Evolutionary conservation across 23 tunicate genomes (phyloP).

Genomic region (Oikopleura dioica): DNA sequence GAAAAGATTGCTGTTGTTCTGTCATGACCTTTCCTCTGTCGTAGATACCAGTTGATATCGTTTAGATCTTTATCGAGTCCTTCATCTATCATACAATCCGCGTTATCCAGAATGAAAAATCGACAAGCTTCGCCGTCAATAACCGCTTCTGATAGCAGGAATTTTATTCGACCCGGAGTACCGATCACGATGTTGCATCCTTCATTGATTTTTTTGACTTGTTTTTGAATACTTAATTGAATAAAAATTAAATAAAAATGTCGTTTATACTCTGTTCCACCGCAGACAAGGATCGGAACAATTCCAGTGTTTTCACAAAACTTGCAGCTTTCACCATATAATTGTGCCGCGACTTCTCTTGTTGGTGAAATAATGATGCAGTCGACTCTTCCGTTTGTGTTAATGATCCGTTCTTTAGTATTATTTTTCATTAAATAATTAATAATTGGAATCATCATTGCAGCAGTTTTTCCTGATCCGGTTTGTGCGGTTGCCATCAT

Average conservation of each 20-base stretch:
- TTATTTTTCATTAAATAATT: background rate
- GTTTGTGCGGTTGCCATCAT: constrained; percentile 11
- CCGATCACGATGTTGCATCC: constrained; percentile 1
- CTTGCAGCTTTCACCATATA: background rate
- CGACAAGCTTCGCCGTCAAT: background rate
- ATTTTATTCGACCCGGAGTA: background rate
- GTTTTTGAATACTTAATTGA: background rate
- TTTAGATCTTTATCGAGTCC: background rate
- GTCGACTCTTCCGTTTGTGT: too few relatives aligned
- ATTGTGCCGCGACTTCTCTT: background rate
- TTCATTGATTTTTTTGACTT: background rate
- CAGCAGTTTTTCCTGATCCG: background rate
- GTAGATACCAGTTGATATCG: background rate
- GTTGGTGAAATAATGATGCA: background rate
- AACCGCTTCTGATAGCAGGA: background rate
- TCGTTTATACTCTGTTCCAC: background rate
- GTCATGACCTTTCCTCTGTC: background rate
- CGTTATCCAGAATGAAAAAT: background rate
- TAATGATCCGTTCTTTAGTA: background rate
- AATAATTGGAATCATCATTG: constrained; percentile 1
- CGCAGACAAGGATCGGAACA: background rate
- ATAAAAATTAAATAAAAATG: too few relatives aligned
- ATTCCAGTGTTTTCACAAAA: background rate
- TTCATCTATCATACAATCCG: constrained; percentile 1
- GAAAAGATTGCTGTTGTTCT: background rate